Base-by-base conservation (phyloP, 2,888 invertebrate genomes). In the Ommatoiulus sabulosus region DNA sequence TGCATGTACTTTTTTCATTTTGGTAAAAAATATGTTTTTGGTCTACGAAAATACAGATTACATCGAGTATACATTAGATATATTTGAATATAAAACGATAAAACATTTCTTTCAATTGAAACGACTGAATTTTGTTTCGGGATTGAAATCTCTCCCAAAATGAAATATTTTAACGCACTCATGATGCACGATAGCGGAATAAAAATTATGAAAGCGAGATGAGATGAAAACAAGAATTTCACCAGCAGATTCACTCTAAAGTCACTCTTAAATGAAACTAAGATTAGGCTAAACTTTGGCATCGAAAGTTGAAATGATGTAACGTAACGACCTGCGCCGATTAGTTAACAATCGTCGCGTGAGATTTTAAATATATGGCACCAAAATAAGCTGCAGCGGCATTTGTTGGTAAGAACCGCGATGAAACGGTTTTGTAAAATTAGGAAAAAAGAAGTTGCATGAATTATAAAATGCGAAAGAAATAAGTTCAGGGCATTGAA, bases 21-120 rank as follows among this genome's bases (percentile, higher is more conserved):
- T 80, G 72, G 80, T 35, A 35, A 80, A 80, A 80, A 80, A 80
- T 80, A 80, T 35, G 24, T 80, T 80, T 80, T 80, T 35, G 72
- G 80, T 80, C 80, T 80, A 80, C 80, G 80, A 80, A 80, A 80
- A 80, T 80, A 80, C 80, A 80, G 80, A 80, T 35, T 80, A 80
- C 80, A 80, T 35, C 2, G 80, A 12, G 80, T 80, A 80, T 80
- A 80, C 80, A 35, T 80, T 8, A 80, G 80, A 80, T 80, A 80
- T 24, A 15, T 80, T 80, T 35, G 80, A 8, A 80, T 80, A 80
- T 80, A 80, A 80, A 72, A 72, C 72, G 72, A 72, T 72, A 72
- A 72, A 80, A 80, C 80, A 80, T 80, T 20, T 72, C 12, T 80
- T 80, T 80, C 80, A 80, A 80, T 35, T 80, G 80, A 80, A 80